phyloP scores from a whole-genome alignment of 1,140 invertebrate species.

The Pseudoatta argentina region DNA sequence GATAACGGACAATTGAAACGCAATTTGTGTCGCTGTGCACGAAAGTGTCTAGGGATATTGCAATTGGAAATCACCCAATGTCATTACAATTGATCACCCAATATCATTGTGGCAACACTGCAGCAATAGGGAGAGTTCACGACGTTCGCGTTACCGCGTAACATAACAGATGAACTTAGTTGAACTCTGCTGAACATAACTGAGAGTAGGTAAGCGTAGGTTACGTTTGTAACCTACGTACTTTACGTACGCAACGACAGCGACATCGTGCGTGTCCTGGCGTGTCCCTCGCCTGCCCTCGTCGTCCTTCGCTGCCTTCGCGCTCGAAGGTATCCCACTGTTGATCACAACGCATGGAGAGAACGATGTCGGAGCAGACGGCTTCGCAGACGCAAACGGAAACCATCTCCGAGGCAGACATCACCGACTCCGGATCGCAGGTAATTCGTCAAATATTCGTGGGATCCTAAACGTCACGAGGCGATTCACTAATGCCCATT shows the following conservation, averaged over 20 bases:
- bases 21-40: too few species aligned
- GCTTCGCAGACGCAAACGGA: conserved; percentile 79
- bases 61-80: too few species aligned
- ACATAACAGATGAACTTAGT: too few species aligned
- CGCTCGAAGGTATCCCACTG: background rate
- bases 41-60: too few species aligned
- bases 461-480: background rate
- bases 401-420: conserved; percentile 76
- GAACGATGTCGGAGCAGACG: conserved; percentile 75
- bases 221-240: background rate
- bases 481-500: background rate
- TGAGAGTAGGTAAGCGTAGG: too few species aligned
- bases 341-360: conserved; percentile 66
- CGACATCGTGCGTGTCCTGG: background rate
- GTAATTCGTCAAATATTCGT: conserved; percentile 59
- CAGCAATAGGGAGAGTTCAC: background rate
- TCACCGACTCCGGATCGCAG: conserved; percentile 76
- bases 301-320: background rate
- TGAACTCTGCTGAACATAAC: too few species aligned
- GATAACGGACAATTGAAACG: too few species aligned
- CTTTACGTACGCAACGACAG: too few species aligned
- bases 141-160: too few species aligned
- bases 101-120: conserved; percentile 27
- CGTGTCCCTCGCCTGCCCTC: too few species aligned
- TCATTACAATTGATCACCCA: too few species aligned